These are phyloP conservation scores for Limnodromus scolopaceus DNA, from an alignment of 2,797 vertebrate species.

Conservation along the genomic window DNA sequence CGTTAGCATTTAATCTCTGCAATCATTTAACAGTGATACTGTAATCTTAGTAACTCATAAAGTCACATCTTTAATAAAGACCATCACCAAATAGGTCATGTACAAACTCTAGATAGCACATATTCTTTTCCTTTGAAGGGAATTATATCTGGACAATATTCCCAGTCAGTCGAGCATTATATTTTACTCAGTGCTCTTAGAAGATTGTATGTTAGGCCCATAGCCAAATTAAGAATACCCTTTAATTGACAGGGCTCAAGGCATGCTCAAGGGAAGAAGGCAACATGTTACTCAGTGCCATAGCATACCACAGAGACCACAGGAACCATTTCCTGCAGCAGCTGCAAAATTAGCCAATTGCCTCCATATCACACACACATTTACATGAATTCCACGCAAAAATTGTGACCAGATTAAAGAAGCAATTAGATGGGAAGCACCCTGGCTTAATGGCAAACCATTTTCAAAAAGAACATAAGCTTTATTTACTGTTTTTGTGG, in stretches of 20 bases:
- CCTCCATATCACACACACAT: neutral
- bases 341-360: neutral
- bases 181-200: neutral
- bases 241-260: neutral
- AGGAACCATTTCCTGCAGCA: neutral
- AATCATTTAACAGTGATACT: neutral
- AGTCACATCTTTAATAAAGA: neutral
- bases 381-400: neutral
- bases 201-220: neutral
- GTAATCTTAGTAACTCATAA: neutral
- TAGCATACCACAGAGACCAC: neutral
- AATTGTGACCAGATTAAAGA: neutral
- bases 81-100: neutral
- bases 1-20: neutral
- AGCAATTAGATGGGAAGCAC: neutral
- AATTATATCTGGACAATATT: neutral
- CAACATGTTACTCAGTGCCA: neutral
- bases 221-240: neutral
- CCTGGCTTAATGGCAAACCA: neutral
- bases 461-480: neutral
- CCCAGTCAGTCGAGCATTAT: neutral
- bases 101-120: neutral
- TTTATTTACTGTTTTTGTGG: neutral
- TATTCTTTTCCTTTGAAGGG: neutral
- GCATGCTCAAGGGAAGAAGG: neutral